Conservation (phyloP, 2,888 invertebrate species). For the Hypercompe scribonia region DNA sequence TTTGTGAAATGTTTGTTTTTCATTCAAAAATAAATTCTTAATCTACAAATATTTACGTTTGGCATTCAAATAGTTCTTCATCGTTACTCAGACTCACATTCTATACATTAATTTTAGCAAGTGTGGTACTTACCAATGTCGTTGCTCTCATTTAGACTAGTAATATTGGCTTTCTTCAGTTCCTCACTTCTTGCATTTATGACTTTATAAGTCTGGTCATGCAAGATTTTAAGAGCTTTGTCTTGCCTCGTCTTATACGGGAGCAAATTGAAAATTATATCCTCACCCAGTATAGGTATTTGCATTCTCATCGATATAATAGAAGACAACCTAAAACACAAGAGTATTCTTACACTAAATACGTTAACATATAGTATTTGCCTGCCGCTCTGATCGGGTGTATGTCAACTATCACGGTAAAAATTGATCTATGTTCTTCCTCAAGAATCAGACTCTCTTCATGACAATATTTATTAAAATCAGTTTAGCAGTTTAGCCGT, state of each 20-base stretch:
- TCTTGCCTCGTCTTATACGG: conserved; percentile 86
- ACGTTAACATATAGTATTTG: not conserved
- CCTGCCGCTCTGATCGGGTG: no score
- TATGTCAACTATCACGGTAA: no score
- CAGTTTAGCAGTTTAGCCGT: no score
- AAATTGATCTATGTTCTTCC: no score
- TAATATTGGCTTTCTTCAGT: conserved; percentile 63
- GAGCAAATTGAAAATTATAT: conserved; percentile 80
- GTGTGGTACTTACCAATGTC: conserved; percentile 64
- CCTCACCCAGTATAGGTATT: conserved; percentile 66
- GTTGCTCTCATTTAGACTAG: conserved; percentile 47
- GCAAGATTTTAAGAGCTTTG: conserved; percentile 75
- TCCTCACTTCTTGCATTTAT: conserved; percentile 74
- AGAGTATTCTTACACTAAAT: not conserved
- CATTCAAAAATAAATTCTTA: no score
- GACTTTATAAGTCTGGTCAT: conserved; percentile 76
- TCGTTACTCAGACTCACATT: no score
- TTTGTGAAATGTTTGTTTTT: no score
- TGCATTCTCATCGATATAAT: conserved; percentile 69
- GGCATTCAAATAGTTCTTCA: no score
- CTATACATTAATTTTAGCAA: no score
- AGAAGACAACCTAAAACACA: conserved; percentile 55
- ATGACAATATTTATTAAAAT: no score
- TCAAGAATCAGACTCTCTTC: no score
- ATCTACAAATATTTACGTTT: no score